Conservation (phyloP, 2,797 vertebrate genomes). For the Astyanax mexicanus region DNA sequence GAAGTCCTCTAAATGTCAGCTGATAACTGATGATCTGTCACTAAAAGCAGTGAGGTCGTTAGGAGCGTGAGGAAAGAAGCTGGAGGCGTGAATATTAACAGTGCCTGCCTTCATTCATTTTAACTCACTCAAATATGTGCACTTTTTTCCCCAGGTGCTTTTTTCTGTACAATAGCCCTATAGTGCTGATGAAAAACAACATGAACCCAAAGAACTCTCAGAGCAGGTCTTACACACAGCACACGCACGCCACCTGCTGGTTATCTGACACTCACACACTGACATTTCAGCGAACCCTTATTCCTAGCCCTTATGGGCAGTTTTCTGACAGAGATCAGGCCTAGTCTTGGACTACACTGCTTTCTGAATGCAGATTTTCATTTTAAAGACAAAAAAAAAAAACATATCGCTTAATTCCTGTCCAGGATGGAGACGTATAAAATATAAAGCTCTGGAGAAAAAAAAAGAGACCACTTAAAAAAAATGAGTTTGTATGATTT, state of each 20-base stretch:
- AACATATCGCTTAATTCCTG: no score
- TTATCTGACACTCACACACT: neutral
- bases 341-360: no score
- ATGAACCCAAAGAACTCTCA: slow-evolving; percentile 48
- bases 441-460: no score
- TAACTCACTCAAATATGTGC: neutral
- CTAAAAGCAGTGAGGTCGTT: neutral
- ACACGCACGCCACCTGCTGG: slow-evolving; percentile 72
- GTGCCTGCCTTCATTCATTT: neutral
- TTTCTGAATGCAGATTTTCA: no score
- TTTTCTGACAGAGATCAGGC: no score
- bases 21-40: neutral
- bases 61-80: neutral
- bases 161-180: slow-evolving; percentile 26
- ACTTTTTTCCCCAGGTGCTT: slow-evolving; percentile 24
- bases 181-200: slow-evolving; percentile 41
- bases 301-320: no score
- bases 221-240: slow-evolving; percentile 1
- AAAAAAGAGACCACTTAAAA: no score
- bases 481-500: no score
- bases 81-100: neutral
- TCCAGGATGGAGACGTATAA: no score
- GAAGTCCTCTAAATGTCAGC: neutral
- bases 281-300: neutral
- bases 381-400: no score